Conservation (phyloP, 2,797 vertebrate species). For the Takifugu ocellatus region DNA sequence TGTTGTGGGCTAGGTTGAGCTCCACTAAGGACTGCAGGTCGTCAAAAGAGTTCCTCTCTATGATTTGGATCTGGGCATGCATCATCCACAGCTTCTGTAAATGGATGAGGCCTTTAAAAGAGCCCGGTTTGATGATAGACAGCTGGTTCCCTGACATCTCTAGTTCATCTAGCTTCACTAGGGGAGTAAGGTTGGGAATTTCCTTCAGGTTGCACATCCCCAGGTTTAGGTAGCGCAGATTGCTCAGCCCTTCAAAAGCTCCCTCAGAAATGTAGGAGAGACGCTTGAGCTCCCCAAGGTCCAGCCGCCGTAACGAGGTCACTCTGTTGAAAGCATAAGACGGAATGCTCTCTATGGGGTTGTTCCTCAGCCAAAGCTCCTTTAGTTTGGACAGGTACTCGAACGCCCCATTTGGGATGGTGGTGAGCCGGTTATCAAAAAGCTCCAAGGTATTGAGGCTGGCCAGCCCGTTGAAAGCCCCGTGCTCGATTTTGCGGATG, state of each 20-base stretch:
- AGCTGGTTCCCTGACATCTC: slow-evolving; percentile 99
- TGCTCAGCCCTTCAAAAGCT: slow-evolving; percentile 98
- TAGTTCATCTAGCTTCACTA: slow-evolving; percentile 95
- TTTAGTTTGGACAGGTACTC: slow-evolving; percentile 99
- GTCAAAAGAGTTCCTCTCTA: slow-evolving; percentile 98
- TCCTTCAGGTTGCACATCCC: slow-evolving; percentile 99
- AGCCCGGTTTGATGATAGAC: slow-evolving; percentile 90
- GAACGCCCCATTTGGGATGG: slow-evolving; percentile 98
- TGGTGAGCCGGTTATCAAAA: slow-evolving; percentile 98
- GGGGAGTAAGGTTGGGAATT: slow-evolving; percentile 97
- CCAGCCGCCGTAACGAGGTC: slow-evolving; percentile 91
- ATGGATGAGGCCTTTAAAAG: slow-evolving; percentile 97
- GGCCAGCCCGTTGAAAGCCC: slow-evolving; percentile 98
- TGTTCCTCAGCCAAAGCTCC: slow-evolving; percentile 98
- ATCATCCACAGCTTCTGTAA: slow-evolving; percentile 99
- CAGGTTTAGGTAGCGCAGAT: slow-evolving; percentile 98
- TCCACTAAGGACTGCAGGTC: slow-evolving; percentile 98
- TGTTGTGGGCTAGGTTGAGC: slow-evolving; percentile 98
- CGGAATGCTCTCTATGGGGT: slow-evolving; percentile 98
- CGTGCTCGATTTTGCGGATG: slow-evolving; percentile 98
- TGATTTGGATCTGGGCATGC: slow-evolving; percentile 98
- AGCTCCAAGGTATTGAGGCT: slow-evolving; percentile 99
- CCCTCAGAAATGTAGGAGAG: slow-evolving; percentile 99
- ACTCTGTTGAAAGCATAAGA: slow-evolving; percentile 99
- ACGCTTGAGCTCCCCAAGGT: slow-evolving; percentile 95